phyloP scores from a whole-genome alignment of 2,113 vertebrate species.

The Gymnarchus niloticus region DNA sequence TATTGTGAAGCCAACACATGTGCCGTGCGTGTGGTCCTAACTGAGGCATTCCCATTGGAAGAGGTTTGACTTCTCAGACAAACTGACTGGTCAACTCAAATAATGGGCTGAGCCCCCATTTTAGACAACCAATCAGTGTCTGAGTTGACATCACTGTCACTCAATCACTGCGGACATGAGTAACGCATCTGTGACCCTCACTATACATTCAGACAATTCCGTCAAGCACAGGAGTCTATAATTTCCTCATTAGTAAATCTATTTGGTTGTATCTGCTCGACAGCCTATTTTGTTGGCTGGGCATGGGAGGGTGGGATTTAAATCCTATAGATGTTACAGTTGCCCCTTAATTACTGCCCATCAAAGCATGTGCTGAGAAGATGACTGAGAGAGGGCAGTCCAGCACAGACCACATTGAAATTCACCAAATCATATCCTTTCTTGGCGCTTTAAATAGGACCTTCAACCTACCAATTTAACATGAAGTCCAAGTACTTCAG shows the following conservation, averaged over 20 bases:
- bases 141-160: not conserved
- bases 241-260: not conserved
- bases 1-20: not conserved
- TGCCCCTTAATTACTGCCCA: not conserved
- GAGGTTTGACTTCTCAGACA: not conserved
- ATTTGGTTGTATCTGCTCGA: not conserved
- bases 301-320: not conserved
- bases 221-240: not conserved
- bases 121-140: not conserved
- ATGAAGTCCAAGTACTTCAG: conserved; percentile 5
- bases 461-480: conserved; percentile 7
- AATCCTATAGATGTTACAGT: not conserved
- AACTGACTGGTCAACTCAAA: not conserved
- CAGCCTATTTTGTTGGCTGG: not conserved
- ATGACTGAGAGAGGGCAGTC: not conserved
- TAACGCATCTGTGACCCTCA: not conserved
- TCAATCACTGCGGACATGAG: not conserved
- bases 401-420: not conserved
- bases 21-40: not conserved
- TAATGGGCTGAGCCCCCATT: not conserved
- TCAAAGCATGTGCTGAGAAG: not conserved
- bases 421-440: conserved; percentile 6
- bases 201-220: not conserved
- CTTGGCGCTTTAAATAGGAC: not conserved
- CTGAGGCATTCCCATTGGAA: not conserved